These are phyloP conservation scores for Odocoileus virginianus DNA, from an alignment of 2,113 vertebrate genomes.

Conservation along the genomic window DNA sequence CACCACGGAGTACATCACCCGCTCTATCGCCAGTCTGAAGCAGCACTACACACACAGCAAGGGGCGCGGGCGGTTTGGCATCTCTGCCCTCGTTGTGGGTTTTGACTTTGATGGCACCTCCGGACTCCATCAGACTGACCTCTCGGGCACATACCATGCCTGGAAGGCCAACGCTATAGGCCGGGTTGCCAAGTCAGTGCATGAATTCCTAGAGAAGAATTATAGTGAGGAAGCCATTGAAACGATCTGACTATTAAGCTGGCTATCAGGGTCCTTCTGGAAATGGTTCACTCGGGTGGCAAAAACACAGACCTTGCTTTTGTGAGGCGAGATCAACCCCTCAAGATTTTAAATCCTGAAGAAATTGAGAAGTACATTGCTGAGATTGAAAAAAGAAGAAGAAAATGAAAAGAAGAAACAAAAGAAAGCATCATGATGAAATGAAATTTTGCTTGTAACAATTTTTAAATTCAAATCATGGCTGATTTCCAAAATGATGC, in stretches of 20 bases:
- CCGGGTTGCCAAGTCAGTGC: slow-evolving; percentile 87
- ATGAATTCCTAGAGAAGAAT: slow-evolving; percentile 90
- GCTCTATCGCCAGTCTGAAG: slow-evolving; percentile 88
- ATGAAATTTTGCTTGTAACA: slow-evolving; percentile 8
- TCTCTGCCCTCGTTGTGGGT: slow-evolving; percentile 88
- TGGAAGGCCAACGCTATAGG: slow-evolving; percentile 88
- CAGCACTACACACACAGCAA: slow-evolving; percentile 92
- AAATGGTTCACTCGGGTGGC: slow-evolving; percentile 88
- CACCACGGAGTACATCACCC: slow-evolving; percentile 90
- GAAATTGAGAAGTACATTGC: slow-evolving; percentile 88
- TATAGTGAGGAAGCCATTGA: slow-evolving; percentile 89
- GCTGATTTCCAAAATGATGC: slow-evolving; percentile 38
- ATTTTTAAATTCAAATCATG: slow-evolving; percentile 69
- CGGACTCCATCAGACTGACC: slow-evolving; percentile 81
- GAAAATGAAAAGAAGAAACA: slow-evolving; percentile 90
- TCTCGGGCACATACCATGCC: neutral
- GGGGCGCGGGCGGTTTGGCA: slow-evolving; percentile 87
- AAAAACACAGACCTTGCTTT: slow-evolving; percentile 88
- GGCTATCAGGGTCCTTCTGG: slow-evolving; percentile 87
- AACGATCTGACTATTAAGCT: slow-evolving; percentile 86
- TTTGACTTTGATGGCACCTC: slow-evolving; percentile 91
- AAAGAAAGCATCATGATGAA: slow-evolving; percentile 84
- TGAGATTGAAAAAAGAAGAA: slow-evolving; percentile 89
- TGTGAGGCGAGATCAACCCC: slow-evolving; percentile 84
- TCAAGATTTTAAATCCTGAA: slow-evolving; percentile 88